Conservation (phyloP, 2,888 invertebrate species). For the Dexiosoma caninum region DNA sequence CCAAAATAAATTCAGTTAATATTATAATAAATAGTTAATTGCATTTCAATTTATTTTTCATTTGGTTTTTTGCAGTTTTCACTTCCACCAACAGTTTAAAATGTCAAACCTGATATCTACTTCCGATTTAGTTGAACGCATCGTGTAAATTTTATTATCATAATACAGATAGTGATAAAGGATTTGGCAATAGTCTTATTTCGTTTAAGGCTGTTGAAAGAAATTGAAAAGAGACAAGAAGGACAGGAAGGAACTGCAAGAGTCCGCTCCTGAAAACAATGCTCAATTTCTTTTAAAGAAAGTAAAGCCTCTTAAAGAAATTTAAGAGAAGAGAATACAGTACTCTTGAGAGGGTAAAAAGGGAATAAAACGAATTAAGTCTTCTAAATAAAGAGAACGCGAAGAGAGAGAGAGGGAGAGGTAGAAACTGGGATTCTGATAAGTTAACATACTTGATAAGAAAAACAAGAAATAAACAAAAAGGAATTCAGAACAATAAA, state of each 20-base stretch:
- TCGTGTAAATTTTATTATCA: conserved; percentile 8
- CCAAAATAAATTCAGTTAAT: too few relatives aligned
- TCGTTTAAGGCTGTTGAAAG: neutral
- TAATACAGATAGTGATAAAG: neutral
- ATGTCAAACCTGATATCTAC: neutral
- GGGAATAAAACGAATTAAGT: neutral
- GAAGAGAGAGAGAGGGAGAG: neutral
- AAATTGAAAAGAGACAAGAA: neutral
- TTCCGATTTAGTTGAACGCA: conserved; percentile 11
- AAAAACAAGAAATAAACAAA: neutral
- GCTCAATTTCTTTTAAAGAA: conserved; percentile 23
- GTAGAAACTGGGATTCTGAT: conserved; percentile 7
- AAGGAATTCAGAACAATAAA: conserved; percentile 52
- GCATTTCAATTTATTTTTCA: too few relatives aligned
- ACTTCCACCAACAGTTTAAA: conserved; percentile 1
- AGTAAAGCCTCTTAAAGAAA: conserved; percentile 7
- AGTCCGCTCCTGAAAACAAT: neutral
- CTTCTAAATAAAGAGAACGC: neutral
- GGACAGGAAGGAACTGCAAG: neutral
- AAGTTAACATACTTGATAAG: too few relatives aligned
- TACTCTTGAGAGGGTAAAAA: neutral
- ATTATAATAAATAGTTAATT: too few relatives aligned
- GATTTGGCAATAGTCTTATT: neutral
- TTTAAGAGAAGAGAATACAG: neutral
- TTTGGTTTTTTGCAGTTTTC: conserved; percentile 24